Evolutionary conservation across 2,113 vertebrate genomes (phyloP).

Genomic region (Coracopsis vasa): DNA sequence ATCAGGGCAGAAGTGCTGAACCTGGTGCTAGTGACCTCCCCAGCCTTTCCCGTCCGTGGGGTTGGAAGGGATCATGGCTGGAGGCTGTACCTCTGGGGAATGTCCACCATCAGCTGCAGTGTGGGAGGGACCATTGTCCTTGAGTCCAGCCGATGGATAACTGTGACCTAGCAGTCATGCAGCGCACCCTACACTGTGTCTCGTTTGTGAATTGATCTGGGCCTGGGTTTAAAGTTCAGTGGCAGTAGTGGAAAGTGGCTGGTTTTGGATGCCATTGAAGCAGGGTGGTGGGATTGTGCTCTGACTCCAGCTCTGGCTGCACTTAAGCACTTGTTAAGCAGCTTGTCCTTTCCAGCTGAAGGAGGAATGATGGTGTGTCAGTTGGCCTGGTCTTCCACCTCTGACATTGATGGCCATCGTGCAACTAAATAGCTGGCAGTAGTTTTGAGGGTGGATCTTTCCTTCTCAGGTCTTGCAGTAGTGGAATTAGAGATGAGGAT

Average conservation of each 20-base stretch:
- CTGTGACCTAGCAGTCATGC: neutral
- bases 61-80: neutral
- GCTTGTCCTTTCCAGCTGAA: neutral
- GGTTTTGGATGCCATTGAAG: neutral
- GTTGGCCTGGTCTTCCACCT: neutral
- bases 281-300: neutral
- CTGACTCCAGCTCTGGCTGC: neutral
- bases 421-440: neutral
- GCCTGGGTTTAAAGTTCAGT: neutral
- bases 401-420: neutral
- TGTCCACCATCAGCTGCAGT: neutral
- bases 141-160: neutral
- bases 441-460: neutral
- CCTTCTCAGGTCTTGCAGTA: neutral
- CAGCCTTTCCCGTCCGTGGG: neutral
- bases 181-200: fast-evolving
- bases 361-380: neutral
- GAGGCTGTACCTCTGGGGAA: neutral
- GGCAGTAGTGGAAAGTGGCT: neutral
- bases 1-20: neutral
- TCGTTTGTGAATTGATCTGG: neutral
- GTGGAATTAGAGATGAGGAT: neutral
- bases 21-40: neutral
- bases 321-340: neutral
- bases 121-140: neutral